Percentiles rank a stretch among this genome's conserved stretches.
phyloP scores from a whole-genome alignment of 2,888 invertebrate genomes.

The Smittia aterrima region DNA sequence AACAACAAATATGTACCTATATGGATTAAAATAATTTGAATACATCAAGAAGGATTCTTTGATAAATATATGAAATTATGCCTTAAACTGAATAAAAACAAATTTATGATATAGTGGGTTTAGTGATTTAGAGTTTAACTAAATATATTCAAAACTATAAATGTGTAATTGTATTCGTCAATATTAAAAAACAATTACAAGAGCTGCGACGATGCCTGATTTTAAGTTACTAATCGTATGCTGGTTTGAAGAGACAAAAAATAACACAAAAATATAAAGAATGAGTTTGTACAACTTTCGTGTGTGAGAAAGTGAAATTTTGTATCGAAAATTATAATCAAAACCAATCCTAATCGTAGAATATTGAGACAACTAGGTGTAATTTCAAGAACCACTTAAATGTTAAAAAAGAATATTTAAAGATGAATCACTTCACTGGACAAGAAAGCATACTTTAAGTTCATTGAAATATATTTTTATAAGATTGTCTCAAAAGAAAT shows the following conservation, averaged over 20 bases:
- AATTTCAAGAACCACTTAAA: constrained; percentile 28
- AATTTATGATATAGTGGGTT: constrained; percentile 15
- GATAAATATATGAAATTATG: constrained; percentile 38
- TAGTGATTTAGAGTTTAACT: constrained; percentile 40
- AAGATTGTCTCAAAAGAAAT: no score
- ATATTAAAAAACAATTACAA: background rate
- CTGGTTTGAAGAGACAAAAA: background rate
- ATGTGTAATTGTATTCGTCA: constrained; percentile 9
- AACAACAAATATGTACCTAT: constrained; percentile 1
- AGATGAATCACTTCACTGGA: constrained; percentile 28
- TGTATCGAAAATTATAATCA: constrained; percentile 23
- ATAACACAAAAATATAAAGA: constrained; percentile 3
- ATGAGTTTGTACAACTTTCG: constrained; percentile 38
- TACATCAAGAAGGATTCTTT: constrained; percentile 6
- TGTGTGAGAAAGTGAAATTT: background rate
- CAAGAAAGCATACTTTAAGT: background rate
- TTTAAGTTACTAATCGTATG: no score
- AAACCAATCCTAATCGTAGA: constrained; percentile 30
- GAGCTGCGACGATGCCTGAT: background rate
- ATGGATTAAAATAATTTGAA: constrained; percentile 10
- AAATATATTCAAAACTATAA: constrained; percentile 10
- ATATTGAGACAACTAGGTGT: background rate
- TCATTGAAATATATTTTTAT: background rate
- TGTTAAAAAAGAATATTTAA: background rate
- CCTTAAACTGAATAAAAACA: constrained; percentile 21